These are phyloP conservation scores for Ophraella communa DNA, from an alignment of 2,888 invertebrate species.

Conservation along the genomic window DNA sequence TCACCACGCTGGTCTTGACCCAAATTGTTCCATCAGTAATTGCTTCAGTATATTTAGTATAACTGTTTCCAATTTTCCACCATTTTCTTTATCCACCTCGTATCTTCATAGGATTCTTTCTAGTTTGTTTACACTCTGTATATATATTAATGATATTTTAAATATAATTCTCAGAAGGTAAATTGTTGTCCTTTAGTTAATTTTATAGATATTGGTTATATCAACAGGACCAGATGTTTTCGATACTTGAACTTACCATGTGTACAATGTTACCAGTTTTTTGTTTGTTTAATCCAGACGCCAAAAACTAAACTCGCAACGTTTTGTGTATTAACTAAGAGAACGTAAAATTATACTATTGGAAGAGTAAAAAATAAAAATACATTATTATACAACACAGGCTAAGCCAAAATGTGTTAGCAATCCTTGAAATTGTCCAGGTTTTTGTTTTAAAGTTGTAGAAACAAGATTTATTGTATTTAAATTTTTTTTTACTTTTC, in stretches of 20 bases:
- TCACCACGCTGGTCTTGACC: no score
- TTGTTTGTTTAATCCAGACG: neutral
- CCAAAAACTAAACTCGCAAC: neutral
- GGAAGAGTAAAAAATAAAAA: no score
- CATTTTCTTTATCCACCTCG: no score
- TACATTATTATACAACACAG: no score
- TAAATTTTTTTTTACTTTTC: no score
- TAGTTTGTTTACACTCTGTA: neutral
- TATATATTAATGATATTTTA: neutral
- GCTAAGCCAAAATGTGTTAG: no score
- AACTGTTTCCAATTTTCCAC: no score
- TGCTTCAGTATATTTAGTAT: no score
- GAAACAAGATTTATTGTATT: no score
- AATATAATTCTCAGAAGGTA: neutral
- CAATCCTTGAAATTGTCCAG: no score
- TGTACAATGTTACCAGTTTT: neutral
- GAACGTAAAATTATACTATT: neutral
- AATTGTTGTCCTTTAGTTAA: neutral
- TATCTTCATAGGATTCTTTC: neutral
- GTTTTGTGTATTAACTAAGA: neutral
- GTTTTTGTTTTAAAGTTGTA: no score
- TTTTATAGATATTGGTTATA: neutral
- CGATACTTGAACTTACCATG: neutral
- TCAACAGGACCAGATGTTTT: neutral
- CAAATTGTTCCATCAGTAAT: no score